phyloP scores from a whole-genome alignment of 92 coral and sea anemone genomes.

The Zoanthus sansibaricus region DNA sequence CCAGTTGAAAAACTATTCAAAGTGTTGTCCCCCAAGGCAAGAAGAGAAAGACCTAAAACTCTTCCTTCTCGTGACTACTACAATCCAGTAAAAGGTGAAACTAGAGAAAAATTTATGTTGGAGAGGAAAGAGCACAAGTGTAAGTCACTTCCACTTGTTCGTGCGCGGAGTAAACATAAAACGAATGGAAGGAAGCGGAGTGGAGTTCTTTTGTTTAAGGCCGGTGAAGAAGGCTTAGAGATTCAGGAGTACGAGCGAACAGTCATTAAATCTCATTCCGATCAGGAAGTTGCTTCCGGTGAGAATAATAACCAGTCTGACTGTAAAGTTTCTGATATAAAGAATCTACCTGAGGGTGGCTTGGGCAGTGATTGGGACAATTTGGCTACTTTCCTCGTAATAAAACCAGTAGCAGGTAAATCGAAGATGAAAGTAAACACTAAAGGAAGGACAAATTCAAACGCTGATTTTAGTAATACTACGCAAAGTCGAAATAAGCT shows the following conservation, averaged over 20 bases:
- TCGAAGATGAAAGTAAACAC: conserved; percentile 68
- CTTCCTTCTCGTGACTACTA: conserved; percentile 54
- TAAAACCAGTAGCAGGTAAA: conserved; percentile 79
- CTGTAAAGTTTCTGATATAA: conserved; percentile 31
- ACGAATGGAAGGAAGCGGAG: conserved; percentile 70
- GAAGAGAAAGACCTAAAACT: conserved; percentile 85
- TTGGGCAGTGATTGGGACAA: conserved; percentile 72
- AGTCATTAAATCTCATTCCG: conserved; percentile 50
- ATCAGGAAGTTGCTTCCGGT: conserved; percentile 22
- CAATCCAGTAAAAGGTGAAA: conserved; percentile 35
- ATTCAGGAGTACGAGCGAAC: conserved; percentile 73
- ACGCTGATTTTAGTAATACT: conserved; percentile 58
- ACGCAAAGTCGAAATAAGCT: conserved; percentile 67
- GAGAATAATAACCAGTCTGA: conserved; percentile 38
- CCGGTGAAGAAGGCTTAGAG: conserved; percentile 80
- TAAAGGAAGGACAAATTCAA: conserved; percentile 81
- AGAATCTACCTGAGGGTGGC: conserved; percentile 37
- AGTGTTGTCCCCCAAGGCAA: conserved; percentile 81
- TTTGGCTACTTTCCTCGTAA: conserved; percentile 77
- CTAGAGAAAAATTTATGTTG: conserved; percentile 73
- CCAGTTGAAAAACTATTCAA: conserved; percentile 84
- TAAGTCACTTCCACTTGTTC: conserved; percentile 71
- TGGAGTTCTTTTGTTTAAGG: conserved; percentile 82
- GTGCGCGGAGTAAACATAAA: conserved; percentile 59
- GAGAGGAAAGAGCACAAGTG: conserved; percentile 72